Base-by-base conservation (phyloP, 2,888 invertebrate genomes). In the Phragmatobia fuliginosa region DNA sequence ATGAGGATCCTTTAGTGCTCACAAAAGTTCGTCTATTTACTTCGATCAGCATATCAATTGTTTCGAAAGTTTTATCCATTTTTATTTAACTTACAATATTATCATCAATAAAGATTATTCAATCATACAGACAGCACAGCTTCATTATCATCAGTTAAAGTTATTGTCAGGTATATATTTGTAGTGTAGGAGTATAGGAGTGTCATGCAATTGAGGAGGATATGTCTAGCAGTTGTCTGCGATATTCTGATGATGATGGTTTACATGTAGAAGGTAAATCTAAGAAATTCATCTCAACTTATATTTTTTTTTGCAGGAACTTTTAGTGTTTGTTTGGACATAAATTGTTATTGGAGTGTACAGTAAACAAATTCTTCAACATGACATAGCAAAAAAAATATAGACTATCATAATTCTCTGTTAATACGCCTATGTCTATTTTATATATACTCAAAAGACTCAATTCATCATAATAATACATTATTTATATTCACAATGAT, bases 1-100 rank as follows among this genome's bases (percentile, higher is more conserved):
- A 71, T 67, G 64, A 67, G 71, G 71, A 67, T 71, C n/a, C 64
- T 28, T 36, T n/a, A 33, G 64, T 32, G 8, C 56, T 32, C n/a
- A 11, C 28, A 25, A 71, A 67, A 67, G 25, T 67, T 63, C n/a
- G 14, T 28, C 64, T 41, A 49, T 68, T 68, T 59, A 56, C 58
- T 41, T 63, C 49, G 45, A 67, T 52, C 33, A 45, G 36, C 28
- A 21, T 59, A 63, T 25, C 31, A 62, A 62, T 41, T 68, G 63
- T 45, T 45, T 62, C 33, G 28, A 31, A 60, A 45, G 25, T n/a
- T 45, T 16, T 21, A 41, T 18, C 21, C 8, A 21, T 62, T 45
- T 62, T 31, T 41, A 41, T 52, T 52, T 25, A 52, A 25, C 14
- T 28, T 56, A 11, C 11, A 56, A 25, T 11, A 14, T 14, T 28